Conservation (phyloP, 1,140 invertebrate genomes). For the Drosophila sp. region DNA sequence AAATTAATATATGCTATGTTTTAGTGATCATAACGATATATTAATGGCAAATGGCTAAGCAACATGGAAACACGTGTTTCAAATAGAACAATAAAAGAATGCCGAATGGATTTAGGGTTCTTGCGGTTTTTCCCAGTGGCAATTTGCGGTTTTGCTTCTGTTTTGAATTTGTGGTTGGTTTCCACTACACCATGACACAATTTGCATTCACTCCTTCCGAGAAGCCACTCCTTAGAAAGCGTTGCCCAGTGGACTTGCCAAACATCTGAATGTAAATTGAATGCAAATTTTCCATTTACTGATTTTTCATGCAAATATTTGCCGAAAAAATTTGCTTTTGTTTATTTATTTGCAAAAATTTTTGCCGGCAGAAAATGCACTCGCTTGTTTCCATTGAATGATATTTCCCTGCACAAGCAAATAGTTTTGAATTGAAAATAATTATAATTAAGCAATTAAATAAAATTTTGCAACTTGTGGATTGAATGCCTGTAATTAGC, state of each 20-base stretch:
- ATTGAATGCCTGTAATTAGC: conserved; percentile 61
- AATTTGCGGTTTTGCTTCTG: too few species aligned
- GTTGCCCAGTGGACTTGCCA: neutral
- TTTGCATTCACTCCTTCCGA: too few species aligned
- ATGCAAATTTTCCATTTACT: neutral
- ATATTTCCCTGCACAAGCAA: neutral
- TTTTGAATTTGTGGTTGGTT: too few species aligned
- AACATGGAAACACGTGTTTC: too few species aligned
- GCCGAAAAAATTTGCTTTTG: neutral
- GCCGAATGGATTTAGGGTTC: too few species aligned
- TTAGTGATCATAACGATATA: conserved; percentile 38
- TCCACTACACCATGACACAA: too few species aligned
- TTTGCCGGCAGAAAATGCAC: neutral
- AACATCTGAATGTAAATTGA: neutral
- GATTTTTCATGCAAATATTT: neutral
- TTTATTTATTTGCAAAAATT: neutral
- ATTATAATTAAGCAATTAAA: conserved; percentile 25
- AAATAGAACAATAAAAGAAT: too few species aligned
- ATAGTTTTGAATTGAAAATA: neutral
- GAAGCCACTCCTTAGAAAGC: neutral
- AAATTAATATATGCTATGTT: conserved; percentile 45
- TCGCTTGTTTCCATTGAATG: conserved; percentile 13
- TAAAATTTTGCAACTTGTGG: conserved; percentile 26
- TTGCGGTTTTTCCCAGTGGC: too few species aligned
- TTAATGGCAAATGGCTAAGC: conserved; percentile 31